Percentiles rank a stretch among this genome's conserved stretches.
Conservation (phyloP, 2,797 vertebrate species). For the Benthosema pterotum region DNA sequence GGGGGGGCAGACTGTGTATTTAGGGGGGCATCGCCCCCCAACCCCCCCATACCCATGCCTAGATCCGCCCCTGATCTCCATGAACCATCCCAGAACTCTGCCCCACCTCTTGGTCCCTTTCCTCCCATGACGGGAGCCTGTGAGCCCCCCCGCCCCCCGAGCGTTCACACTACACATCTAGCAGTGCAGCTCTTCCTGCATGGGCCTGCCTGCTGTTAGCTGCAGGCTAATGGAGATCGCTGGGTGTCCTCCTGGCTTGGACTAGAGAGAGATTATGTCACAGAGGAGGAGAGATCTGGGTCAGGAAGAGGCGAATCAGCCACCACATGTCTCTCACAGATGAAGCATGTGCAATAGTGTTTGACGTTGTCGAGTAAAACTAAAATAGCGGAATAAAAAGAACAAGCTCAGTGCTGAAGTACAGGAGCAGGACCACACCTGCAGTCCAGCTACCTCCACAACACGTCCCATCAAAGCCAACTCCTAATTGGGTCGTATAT, state of each 20-base stretch:
- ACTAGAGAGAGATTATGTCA: conserved; percentile 3
- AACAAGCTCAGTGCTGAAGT: too few species aligned
- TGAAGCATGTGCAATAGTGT: not conserved
- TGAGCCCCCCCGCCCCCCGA: conserved; percentile 8
- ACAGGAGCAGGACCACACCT: too few species aligned
- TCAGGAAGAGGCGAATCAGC: not conserved
- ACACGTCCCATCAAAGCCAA: too few species aligned
- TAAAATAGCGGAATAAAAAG: too few species aligned
- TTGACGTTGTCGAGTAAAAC: too few species aligned
- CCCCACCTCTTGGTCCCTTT: not conserved
- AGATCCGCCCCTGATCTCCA: too few species aligned
- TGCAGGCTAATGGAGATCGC: conserved; percentile 18
- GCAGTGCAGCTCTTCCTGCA: conserved; percentile 2
- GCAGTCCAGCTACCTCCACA: too few species aligned
- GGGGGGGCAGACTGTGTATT: too few species aligned
- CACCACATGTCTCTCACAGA: not conserved
- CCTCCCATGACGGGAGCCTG: conserved; percentile 23
- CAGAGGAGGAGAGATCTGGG: not conserved
- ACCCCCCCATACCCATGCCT: too few species aligned
- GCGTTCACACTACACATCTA: not conserved
- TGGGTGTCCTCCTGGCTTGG: conserved; percentile 24
- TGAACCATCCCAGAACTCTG: not conserved
- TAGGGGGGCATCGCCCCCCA: too few species aligned
- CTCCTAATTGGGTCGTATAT: too few species aligned
- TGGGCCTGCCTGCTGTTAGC: not conserved